Conservation (phyloP, 2,888 invertebrate genomes). For the Gymnocheta viridis region DNA sequence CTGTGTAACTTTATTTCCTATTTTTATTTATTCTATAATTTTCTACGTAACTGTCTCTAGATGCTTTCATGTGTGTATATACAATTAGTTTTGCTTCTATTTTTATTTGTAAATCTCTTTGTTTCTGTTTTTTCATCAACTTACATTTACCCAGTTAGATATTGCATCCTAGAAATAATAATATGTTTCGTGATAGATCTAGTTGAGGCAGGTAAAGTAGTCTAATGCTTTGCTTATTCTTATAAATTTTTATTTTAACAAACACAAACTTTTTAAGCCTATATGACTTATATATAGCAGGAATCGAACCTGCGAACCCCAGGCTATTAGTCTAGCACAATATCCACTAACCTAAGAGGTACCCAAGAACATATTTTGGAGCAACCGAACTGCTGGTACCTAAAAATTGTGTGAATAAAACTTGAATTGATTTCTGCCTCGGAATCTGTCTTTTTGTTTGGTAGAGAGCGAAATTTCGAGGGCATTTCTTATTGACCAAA, state of each 20-base stretch:
- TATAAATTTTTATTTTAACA: neutral
- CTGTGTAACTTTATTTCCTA: neutral
- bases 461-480: too few species aligned
- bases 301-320: too few species aligned
- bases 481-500: too few species aligned
- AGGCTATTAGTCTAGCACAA: too few species aligned
- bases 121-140: neutral
- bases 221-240: neutral
- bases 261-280: too few species aligned
- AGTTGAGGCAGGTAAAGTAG: neutral
- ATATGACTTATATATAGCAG: too few species aligned
- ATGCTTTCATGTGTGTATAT: neutral
- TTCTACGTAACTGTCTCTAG: neutral
- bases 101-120: constrained; percentile 4
- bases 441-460: too few species aligned
- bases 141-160: neutral
- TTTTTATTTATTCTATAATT: neutral
- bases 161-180: neutral
- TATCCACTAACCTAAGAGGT: too few species aligned
- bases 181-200: neutral
- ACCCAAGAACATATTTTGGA: too few species aligned
- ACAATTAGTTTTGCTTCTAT: neutral
- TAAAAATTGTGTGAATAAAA: too few species aligned
- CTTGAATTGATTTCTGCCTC: too few species aligned
- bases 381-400: too few species aligned